These are phyloP conservation scores for Eueremaeus valkanovi DNA, from an alignment of 2,888 invertebrate genomes.

Conservation along the genomic window DNA sequence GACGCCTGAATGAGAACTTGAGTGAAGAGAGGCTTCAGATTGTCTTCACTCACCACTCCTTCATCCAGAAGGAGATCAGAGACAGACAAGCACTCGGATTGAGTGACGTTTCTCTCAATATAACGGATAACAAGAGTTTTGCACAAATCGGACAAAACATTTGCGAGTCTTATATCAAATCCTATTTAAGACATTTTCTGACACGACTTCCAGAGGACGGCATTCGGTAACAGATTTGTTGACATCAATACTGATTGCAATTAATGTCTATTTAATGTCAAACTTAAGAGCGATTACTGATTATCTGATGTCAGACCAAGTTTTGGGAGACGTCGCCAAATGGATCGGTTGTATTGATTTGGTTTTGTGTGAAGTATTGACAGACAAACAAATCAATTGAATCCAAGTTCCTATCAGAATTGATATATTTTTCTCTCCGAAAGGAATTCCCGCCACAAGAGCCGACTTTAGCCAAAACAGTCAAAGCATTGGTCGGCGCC, in stretches of 20 bases:
- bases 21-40: slow-evolving; percentile 64
- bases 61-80: slow-evolving; percentile 65
- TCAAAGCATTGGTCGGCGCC: slow-evolving; percentile 77
- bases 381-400: slow-evolving; percentile 40
- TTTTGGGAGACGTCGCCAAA: slow-evolving; percentile 66
- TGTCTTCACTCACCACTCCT: slow-evolving; percentile 76
- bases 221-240: slow-evolving; percentile 60
- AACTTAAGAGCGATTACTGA: slow-evolving; percentile 60
- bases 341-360: slow-evolving; percentile 79
- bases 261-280: too few relatives aligned
- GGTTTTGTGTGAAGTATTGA: slow-evolving; percentile 68
- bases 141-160: slow-evolving; percentile 65
- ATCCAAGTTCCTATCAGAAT: slow-evolving; percentile 3
- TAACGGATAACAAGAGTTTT: slow-evolving; percentile 66
- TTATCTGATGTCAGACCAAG: slow-evolving; percentile 63
- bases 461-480: slow-evolving; percentile 64
- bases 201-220: slow-evolving; percentile 73
- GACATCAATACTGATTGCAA: too few relatives aligned
- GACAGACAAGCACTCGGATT: slow-evolving; percentile 64
- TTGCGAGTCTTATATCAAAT: slow-evolving; percentile 62
- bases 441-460: slow-evolving; percentile 69
- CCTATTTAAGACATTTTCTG: slow-evolving; percentile 65
- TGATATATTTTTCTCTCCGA: slow-evolving; percentile 40
- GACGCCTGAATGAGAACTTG: slow-evolving; percentile 78
- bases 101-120: slow-evolving; percentile 57